A percentile compares a stretch with the other conserved stretches of the same genome.
These are phyloP conservation scores for Neogobius melanostomus DNA, from an alignment of 2,113 vertebrate species.

Conservation along the genomic window DNA sequence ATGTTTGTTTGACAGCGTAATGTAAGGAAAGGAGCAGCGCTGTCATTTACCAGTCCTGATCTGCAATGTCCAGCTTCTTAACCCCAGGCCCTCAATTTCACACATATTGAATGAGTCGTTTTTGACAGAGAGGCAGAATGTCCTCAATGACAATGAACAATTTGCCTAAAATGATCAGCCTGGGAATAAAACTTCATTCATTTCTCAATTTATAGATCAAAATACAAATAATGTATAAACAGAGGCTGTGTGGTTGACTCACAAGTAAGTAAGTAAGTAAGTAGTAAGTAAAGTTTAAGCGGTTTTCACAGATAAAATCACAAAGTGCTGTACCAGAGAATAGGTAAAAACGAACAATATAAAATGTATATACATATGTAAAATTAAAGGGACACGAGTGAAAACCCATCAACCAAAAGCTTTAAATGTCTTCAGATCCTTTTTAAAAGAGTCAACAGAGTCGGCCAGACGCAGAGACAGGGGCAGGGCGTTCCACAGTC, in stretches of 20 bases:
- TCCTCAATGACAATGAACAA: slow-evolving; percentile 53
- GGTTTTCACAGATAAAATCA: too few relatives aligned
- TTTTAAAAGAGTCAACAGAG: too few relatives aligned
- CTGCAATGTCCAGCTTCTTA: slow-evolving; percentile 56
- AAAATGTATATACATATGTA: too few relatives aligned
- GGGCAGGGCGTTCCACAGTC: too few relatives aligned
- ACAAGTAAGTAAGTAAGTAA: too few relatives aligned
- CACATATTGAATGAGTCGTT: slow-evolving; percentile 50
- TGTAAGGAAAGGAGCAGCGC: slow-evolving; percentile 24
- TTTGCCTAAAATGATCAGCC: slow-evolving; percentile 50
- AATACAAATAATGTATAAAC: background rate
- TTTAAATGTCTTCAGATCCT: too few relatives aligned
- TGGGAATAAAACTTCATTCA: slow-evolving; percentile 38
- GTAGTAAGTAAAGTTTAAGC: too few relatives aligned
- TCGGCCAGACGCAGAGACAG: too few relatives aligned
- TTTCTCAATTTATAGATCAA: background rate
- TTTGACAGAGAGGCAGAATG: slow-evolving; percentile 43
- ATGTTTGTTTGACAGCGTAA: slow-evolving; percentile 32
- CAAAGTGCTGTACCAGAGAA: too few relatives aligned
- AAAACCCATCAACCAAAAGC: too few relatives aligned
- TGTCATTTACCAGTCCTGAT: slow-evolving; percentile 28
- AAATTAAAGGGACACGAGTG: too few relatives aligned
- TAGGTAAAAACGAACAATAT: too few relatives aligned
- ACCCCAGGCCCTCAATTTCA: slow-evolving; percentile 64
- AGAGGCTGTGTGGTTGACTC: background rate